Evolutionary conservation across 2,797 vertebrate species (phyloP), one percentile per base, ranked within the genome.

Genomic region (Eutrigla gurnardus): DNA sequence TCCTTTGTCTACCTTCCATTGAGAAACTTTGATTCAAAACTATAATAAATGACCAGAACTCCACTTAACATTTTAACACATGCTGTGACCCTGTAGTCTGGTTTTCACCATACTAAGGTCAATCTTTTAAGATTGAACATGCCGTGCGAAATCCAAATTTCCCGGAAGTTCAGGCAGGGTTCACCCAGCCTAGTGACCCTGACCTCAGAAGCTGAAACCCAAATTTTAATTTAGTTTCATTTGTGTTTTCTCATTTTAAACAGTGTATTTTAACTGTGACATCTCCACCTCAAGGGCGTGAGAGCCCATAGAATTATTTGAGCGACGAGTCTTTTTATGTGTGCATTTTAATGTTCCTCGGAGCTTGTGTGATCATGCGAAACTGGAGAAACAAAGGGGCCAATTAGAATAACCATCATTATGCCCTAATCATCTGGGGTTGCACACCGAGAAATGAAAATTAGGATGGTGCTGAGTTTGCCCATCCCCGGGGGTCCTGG

Each of bases 381-480:
- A 89, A 84, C 68, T 65, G 66, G 65, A 77, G 83, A 90, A 89
- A 89, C 89, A 91, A 80, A 53, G 89, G 73, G 81, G 79, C 83
- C 88, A 91, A 92, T 93, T 93, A 93, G 84, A 88, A 88, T 74
- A 88, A 90, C 83, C 84, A 90, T 91, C 89, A 92, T 92, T 89
- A 91, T 49, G 35, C 81, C 82, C 83, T 85, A 89, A 93, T 93
- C 88, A 92, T 90, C 86, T 82, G 83, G 89, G 90, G 85, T 89
- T 87, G 88, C 89, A 85, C 88, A 90, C 87, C 89, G 86, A 92
- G 88, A 92, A 93, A 93, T 91, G 85, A 82, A 91, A 92, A 93
- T 93, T 84, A 87, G 85, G 83, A 91, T 88, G 88, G 87, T 77
- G 82, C 85, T 32, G 88, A 81, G 77, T 85, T 87, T 75, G 81